Evolutionary conservation across 2,888 invertebrate species (phyloP), one percentile per base, ranked within the genome.

Genomic region (Dolichopus griseipennis): DNA sequence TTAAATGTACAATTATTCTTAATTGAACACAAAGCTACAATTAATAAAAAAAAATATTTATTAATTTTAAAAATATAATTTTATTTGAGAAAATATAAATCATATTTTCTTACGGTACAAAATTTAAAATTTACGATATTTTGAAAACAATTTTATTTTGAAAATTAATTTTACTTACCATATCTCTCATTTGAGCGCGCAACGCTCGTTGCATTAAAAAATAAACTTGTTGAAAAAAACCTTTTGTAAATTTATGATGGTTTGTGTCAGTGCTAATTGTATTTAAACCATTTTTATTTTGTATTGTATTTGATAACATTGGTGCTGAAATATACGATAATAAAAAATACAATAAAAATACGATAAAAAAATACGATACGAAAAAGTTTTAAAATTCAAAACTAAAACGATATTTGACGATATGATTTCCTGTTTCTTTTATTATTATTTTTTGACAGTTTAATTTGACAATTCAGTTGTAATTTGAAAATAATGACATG

Each of bases 1-100:
- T 75, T 33, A 90, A 81, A 77, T 96, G 95, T 75, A 94, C 92
- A 2, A 88, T 81, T 41, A 94, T 81, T 34, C 95, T 86, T 74
- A 87, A 74, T 75, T 87, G 87, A 3, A 78, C 78, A 5, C 76
- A 74, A n/a, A 79, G 70, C 80, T 80, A 62, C 34, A 70, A 65
- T 43, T 67, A 12, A 8, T 43, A 34, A 61, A 34, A 12, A n/a
- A 64, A 67, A 4, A 61, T 21, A 34, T 63, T 41, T 10, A 61
- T 43, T 67, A 67, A 65, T 7, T 33, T 27, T 27, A 27, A 27
- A 27, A 27, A 27, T 27, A n/a, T n/a, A n/a, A n/a, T n/a, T n/a
- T n/a, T n/a, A n/a, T n/a, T n/a, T 34, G 34, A 9, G 34, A 5
- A 34, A 34, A 34, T 7, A 34, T 34, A 34, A 34, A 7, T 7